These are phyloP conservation scores for Hippoglossus stenolepis DNA, from an alignment of 2,113 vertebrate genomes.

Conservation along the genomic window DNA sequence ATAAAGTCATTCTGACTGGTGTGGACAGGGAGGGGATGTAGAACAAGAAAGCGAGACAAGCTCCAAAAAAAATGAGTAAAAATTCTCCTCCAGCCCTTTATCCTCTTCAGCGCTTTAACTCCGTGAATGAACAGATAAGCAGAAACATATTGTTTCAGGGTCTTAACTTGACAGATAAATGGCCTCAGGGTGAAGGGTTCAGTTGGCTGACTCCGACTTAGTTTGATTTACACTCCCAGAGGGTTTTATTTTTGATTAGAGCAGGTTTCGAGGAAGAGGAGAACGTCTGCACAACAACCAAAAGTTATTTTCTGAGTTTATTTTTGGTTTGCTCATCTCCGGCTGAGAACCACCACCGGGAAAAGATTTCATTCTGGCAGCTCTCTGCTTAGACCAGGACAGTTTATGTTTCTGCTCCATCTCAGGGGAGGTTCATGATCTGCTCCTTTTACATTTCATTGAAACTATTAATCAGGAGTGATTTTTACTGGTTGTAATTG, in stretches of 20 bases:
- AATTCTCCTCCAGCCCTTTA: not conserved
- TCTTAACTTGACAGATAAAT: constrained; percentile 56
- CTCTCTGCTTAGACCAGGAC: not conserved
- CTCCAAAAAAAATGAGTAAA: constrained; percentile 1
- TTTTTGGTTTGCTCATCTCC: not conserved
- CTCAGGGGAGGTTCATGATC: not conserved
- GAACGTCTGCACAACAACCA: not conserved
- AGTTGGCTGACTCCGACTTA: constrained; percentile 16
- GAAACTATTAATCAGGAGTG: not conserved
- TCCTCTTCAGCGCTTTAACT: constrained; percentile 21
- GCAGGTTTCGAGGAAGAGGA: constrained; percentile 1
- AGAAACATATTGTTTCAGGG: constrained; percentile 49
- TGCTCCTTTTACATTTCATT: not conserved
- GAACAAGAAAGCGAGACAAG: constrained; percentile 32
- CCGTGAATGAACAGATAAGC: constrained; percentile 39
- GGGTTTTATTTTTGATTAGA: not conserved
- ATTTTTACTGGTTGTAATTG: not conserved
- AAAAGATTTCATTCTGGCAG: not conserved
- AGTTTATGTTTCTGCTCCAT: not conserved
- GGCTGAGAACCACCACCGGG: not conserved
- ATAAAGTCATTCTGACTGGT: constrained; percentile 60
- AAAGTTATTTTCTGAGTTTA: not conserved
- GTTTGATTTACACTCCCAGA: constrained; percentile 49
- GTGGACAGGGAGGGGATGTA: constrained; percentile 60
- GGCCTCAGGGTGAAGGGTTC: constrained; percentile 32